Base-by-base conservation (phyloP, 2,113 vertebrate genomes). In the Ictidomys tridecemlineatus region DNA sequence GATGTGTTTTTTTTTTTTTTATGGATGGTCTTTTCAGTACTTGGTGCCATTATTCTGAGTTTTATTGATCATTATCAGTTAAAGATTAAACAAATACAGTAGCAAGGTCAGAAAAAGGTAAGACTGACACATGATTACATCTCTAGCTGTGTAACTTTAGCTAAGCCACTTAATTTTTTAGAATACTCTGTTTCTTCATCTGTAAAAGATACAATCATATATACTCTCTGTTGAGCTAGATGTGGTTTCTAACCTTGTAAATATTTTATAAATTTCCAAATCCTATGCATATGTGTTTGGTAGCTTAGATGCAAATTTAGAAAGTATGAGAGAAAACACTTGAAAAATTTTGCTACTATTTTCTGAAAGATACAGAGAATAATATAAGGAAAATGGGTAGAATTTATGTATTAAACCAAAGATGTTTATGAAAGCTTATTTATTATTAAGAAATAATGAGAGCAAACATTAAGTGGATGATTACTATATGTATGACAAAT, bases 1-100 rank as follows among this genome's bases (percentile, higher is more conserved):
- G 76, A 76, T 80, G 7, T 84, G 95, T 96, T 53, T 30, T 93
- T 89, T 94, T 96, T 96, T 53, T 30, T 93, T 89, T 94, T 63
- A 93, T 89, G 42, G 89, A 51, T 88, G 42, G 13, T 91, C 58
- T 93, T 94, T 92, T 80, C 4, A 95, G 58, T 61, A 61, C 42
- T 79, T 88, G 16, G 10, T 73, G 24, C 34, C 30, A 67, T 92
- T 92, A 77, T 77, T 94, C 61, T 92, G 37, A 79, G 13, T 20
- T 92, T 87, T 96, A 61, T 90, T 73, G 34, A 92, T 92, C 48
- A 76, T 93, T 93, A 17, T n/a, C 24, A 92, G 80, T 93, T 91
- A 96, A 94, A 80, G 8, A 69, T 94, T 70, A 95, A 94, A 85
- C 74, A 14, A 77, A 73, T 56, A 58, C 14, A 32, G 37, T 22